Evolutionary conservation across 2,113 vertebrate genomes (phyloP).

Genomic region (Anhinga rufa): DNA sequence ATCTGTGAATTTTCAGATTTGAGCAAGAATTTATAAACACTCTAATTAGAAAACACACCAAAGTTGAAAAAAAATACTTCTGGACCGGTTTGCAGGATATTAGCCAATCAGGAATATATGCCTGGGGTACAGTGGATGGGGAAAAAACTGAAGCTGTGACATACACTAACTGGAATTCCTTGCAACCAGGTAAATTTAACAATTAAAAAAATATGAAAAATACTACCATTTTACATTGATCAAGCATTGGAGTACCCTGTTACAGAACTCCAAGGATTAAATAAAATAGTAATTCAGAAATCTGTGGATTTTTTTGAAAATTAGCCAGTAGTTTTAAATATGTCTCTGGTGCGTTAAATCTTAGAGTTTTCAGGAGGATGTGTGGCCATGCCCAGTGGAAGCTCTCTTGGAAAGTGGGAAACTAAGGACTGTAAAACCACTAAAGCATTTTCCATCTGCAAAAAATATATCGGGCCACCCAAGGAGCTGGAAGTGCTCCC

Average conservation of each 20-base stretch:
- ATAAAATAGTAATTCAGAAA: background rate
- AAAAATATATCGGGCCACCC: slow-evolving; percentile 68
- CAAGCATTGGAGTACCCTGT: background rate
- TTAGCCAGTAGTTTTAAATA: background rate
- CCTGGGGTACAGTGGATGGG: slow-evolving; percentile 75
- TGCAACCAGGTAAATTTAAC: slow-evolving; percentile 80
- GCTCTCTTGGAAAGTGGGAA: slow-evolving; percentile 85
- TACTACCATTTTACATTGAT: background rate
- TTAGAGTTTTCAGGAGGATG: slow-evolving; percentile 78
- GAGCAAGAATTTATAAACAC: slow-evolving; percentile 92
- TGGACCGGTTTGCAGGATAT: slow-evolving; percentile 88
- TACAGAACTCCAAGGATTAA: background rate
- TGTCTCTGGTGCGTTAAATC: slow-evolving; percentile 17
- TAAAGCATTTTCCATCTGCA: slow-evolving; percentile 89
- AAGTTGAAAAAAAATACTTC: slow-evolving; percentile 74
- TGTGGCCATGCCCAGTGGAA: slow-evolving; percentile 78
- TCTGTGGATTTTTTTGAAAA: background rate
- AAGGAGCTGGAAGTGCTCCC: slow-evolving; percentile 67
- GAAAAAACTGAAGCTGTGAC: slow-evolving; percentile 54
- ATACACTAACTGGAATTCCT: slow-evolving; percentile 87
- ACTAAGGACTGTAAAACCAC: slow-evolving; percentile 84
- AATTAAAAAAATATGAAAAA: background rate
- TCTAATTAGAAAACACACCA: slow-evolving; percentile 78
- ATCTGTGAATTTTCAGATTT: slow-evolving; percentile 77
- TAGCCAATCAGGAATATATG: slow-evolving; percentile 81